Base-by-base conservation (phyloP, 1,140 invertebrate genomes). In the Plectus sambesii region DNA sequence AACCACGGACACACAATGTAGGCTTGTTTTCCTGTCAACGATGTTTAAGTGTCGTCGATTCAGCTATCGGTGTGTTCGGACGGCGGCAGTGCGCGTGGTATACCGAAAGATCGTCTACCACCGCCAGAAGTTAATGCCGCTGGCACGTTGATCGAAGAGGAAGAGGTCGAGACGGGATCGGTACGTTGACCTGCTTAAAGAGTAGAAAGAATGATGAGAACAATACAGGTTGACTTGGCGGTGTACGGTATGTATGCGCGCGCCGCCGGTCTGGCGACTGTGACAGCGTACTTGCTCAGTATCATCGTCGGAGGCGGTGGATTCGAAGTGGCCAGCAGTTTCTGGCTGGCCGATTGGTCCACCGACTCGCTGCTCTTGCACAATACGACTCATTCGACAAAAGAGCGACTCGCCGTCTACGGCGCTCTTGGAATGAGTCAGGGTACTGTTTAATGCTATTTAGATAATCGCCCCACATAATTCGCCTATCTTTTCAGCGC, bases 291-390 rank as follows among this genome's bases (percentile, higher is more conserved):
- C 2, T 8, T 61, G 2, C 64, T 63, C 20, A 5, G 70, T 19
- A 2, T 60, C n/a, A 49, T 60, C 33, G 68, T 59, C 49, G 30
- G 59, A 4, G 35, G 59, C 0, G 57, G 53, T 3, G 63, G 61
- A 30, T 51, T 2, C 60, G 71, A 25, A 65, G 60, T 40, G 42
- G 73, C 20, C 43, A 55, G 9, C 19, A 68, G 63, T 57, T 35
- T 73, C 2, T 74, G 70, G 66, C 59, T 73, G 2, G 69, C 62
- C 26, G 55, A 49, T 22, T 73, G 71, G 71, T 68, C 66, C 44
- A 63, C 72, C 46, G 68, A 73, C 50, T 52, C 64, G 2, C 19
- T 47, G 24, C 22, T 30, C 46, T 41, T 20, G 5, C 42, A 17
- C 27, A 26, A 3, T 25, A 51, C 20, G 24, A 22, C 2, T 48